Evolutionary conservation across 2,888 invertebrate species (phyloP), one percentile per base, ranked within the genome.

Genomic region (Mythimna loreyi): DNA sequence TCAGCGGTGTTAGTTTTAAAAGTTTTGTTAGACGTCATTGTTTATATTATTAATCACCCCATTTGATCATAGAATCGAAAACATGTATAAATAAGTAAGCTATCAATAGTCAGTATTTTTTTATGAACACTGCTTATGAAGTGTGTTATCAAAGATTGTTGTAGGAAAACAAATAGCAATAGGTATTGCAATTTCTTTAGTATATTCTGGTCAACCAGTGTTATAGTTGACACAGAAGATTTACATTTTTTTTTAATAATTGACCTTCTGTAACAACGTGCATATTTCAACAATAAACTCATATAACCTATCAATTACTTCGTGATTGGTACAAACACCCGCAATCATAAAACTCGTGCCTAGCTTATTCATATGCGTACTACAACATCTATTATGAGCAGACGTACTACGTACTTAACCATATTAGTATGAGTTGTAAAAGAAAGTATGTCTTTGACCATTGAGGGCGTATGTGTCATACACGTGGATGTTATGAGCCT

Each of bases 251-350:
- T n/a, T n/a, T n/a, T n/a, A n/a, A n/a, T n/a, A n/a, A n/a, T n/a
- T n/a, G 13, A 63, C 36, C 62, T 79, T 80, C 69, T 79, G 65
- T 2, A 30, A 13, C 2, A 1, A 25, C 3, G 47, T 62, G 13
- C 55, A 21, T 16, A 4, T 23, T 56, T 49, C 4, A 2, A n/a
- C 21, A 47, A 56, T 56, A 30, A 66, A n/a, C n/a, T 47, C 62
- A 66, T 80, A n/a, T n/a, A n/a, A n/a, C 65, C 69, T 75, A 83
- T 82, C 84, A 83, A 87, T 86, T 81, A 84, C 73, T 75, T 80
- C 59, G 55, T 69, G 72, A 80, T 82, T 82, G 63, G 75, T 77
- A 75, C 70, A 79, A 68, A 65, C 71, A 67, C 63, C 43, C 53
- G 55, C 50, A 21, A 49, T 47, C 66, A 77, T 80, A 77, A 68